Evolutionary conservation across 92 coral and sea anemone genomes (phyloP), one percentile per base, ranked within the genome.

Genomic region (Porites lobata): DNA sequence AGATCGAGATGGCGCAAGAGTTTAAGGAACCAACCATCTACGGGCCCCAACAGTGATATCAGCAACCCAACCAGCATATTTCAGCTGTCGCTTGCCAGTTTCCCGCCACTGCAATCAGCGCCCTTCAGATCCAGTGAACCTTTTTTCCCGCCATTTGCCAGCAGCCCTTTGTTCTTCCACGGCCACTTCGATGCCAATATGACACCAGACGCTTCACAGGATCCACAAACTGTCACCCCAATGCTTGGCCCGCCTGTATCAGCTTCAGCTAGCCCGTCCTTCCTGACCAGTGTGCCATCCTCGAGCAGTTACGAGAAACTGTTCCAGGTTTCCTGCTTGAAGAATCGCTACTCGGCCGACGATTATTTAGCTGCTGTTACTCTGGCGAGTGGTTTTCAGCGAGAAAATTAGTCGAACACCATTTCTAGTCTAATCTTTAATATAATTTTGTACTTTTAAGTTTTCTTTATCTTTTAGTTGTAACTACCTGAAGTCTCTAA

Each of bases 1-100:
- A 94, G 98, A 19, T 91, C 98, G n/a, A 92, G 94, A 59, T 94
- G 95, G 98, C 98, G 98, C 20, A 93, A 88, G 63, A 87, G 88
- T 2, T 81, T 94, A 13, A 94, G 92, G 77, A 92, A 94, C 94
- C 92, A 94, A 56, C 98, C 98, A 7, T 91, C 93, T 10, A 73
- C 92, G 75, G 59, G 65, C 77, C 83, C 6, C 50, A 26, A 6
- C 51, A 7, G 51, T 3, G 59, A 82, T 26, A 18, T 70, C 22
- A 58, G 9, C 26, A 7, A 79, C 17, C 56, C 69, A n/a, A 9
- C 21, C 32, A 3, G 32, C 32, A 53, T 65, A 56, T 77, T 85
- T 57, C 83, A 65, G 58, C 83, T 83, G 19, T 7, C 67, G 10
- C 58, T 66, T 12, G 59, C 68, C 51, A 53, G 67, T 85, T 75